phyloP scores from a whole-genome alignment of 2,888 invertebrate genomes.

The Nesidiocoris tenuis region DNA sequence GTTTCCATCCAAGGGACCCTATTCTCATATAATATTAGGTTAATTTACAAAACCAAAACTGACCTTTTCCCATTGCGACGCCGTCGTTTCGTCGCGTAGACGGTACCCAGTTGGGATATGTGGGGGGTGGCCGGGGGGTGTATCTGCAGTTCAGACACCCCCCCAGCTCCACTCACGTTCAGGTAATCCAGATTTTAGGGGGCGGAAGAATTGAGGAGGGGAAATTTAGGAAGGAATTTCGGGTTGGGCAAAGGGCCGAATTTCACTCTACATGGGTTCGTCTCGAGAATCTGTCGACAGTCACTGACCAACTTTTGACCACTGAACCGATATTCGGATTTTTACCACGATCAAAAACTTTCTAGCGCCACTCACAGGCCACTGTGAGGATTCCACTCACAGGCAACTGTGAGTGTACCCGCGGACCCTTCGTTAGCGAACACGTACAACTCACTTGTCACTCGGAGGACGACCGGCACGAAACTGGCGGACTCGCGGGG shows the following conservation, averaged over 20 bases:
- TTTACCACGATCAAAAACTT: too few species aligned
- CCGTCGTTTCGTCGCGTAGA: conserved; percentile 93
- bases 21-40: too few species aligned
- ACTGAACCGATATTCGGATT: too few species aligned
- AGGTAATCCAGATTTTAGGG: conserved; percentile 49
- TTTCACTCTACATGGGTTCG: conserved; percentile 18
- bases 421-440: conserved; percentile 8
- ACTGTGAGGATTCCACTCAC: not conserved
- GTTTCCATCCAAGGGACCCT: too few species aligned
- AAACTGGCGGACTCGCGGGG: conserved; percentile 46
- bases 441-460: conserved; percentile 30
- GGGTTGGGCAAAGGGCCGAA: conserved; percentile 32
- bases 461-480: conserved; percentile 51
- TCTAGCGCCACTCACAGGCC: not conserved
- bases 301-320: not conserved
- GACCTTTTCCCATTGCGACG: conserved; percentile 96
- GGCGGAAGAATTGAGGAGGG: not conserved
- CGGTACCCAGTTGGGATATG: conserved; percentile 91
- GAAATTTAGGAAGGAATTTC: not conserved
- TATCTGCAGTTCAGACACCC: conserved; percentile 45
- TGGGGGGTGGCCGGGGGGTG: conserved; percentile 50
- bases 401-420: not conserved
- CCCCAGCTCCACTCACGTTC: conserved; percentile 46
- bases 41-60: too few species aligned
- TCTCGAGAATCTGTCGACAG: not conserved